These are phyloP conservation scores for Virgularia gustaviana DNA, from an alignment of 92 coral and sea anemone genomes.

Conservation along the genomic window DNA sequence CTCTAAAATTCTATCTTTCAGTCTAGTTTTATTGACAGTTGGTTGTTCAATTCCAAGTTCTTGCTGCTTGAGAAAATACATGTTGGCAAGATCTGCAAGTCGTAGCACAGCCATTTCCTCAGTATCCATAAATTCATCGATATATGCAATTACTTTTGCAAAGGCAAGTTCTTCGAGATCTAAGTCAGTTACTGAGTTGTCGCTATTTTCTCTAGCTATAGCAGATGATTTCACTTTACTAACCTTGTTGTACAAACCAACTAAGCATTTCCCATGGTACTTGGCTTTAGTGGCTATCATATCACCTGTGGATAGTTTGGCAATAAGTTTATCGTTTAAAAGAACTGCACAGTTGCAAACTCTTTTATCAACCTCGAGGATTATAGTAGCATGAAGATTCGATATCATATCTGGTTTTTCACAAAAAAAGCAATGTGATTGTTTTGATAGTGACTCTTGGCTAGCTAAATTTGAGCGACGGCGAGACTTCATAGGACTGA, in stretches of 20 bases:
- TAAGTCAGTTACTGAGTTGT: background rate
- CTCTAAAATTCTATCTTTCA: slow-evolving; percentile 55
- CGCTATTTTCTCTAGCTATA: background rate
- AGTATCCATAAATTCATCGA: slow-evolving; percentile 41
- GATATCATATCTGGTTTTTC: slow-evolving; percentile 20
- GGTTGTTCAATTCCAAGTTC: slow-evolving; percentile 51
- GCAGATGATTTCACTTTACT: slow-evolving; percentile 31
- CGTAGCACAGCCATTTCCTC: slow-evolving; percentile 43
- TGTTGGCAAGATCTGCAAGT: slow-evolving; percentile 46
- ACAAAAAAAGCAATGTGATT: slow-evolving; percentile 34
- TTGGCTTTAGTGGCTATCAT: slow-evolving; percentile 48
- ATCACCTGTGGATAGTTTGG: slow-evolving; percentile 45
- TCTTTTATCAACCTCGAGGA: slow-evolving; percentile 47
- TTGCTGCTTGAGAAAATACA: slow-evolving; percentile 30
- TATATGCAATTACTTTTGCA: slow-evolving; percentile 50
- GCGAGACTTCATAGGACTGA: slow-evolving; percentile 7
- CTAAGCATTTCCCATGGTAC: slow-evolving; percentile 46
- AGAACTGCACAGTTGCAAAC: slow-evolving; percentile 40
- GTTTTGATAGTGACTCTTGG: slow-evolving; percentile 5
- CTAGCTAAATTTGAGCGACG: slow-evolving; percentile 3
- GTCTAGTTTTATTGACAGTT: slow-evolving; percentile 49
- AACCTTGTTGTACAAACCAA: slow-evolving; percentile 35
- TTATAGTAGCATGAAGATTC: slow-evolving; percentile 49
- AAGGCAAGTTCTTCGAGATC: slow-evolving; percentile 57
- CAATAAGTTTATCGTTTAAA: slow-evolving; percentile 40